A percentile compares a stretch with the other conserved stretches of the same genome.
These are phyloP conservation scores for Alfaro cultratus DNA, from an alignment of 2,797 vertebrate genomes.

Conservation along the genomic window DNA sequence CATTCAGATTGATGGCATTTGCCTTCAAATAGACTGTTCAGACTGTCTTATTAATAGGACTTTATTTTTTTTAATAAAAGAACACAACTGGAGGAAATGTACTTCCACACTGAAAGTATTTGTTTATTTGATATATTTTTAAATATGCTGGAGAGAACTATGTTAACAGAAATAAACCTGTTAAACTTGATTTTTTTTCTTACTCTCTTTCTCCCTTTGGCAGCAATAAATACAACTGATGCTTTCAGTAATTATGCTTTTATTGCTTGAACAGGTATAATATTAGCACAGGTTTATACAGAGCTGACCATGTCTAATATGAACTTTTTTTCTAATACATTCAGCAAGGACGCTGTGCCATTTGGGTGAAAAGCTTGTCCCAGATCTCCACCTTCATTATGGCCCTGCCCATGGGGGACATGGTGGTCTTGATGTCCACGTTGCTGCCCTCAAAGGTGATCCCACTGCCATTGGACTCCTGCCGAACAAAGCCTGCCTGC, in stretches of 20 bases:
- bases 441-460: slow-evolving; percentile 19
- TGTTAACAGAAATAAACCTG: not conserved
- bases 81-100: not conserved
- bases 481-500: slow-evolving; percentile 37
- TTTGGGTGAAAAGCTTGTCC: slow-evolving; percentile 58
- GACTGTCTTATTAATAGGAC: not conserved
- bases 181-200: not conserved
- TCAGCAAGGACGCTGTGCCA: accelerated
- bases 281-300: slow-evolving; percentile 4
- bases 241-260: slow-evolving; percentile 23
- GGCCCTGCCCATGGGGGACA: slow-evolving; percentile 66
- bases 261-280: slow-evolving; percentile 42
- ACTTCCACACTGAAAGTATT: not conserved
- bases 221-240: slow-evolving; percentile 15
- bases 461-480: slow-evolving; percentile 29
- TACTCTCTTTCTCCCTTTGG: not conserved
- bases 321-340: not conserved
- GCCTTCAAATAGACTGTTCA: not conserved
- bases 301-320: not conserved
- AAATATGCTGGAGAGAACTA: not conserved
- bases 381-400: slow-evolving; percentile 78
- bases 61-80: not conserved
- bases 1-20: not conserved
- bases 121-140: not conserved
- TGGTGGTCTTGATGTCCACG: slow-evolving; percentile 67